phyloP scores from a whole-genome alignment of 2,888 invertebrate genomes.

The Ommatoiulus sabulosus region DNA sequence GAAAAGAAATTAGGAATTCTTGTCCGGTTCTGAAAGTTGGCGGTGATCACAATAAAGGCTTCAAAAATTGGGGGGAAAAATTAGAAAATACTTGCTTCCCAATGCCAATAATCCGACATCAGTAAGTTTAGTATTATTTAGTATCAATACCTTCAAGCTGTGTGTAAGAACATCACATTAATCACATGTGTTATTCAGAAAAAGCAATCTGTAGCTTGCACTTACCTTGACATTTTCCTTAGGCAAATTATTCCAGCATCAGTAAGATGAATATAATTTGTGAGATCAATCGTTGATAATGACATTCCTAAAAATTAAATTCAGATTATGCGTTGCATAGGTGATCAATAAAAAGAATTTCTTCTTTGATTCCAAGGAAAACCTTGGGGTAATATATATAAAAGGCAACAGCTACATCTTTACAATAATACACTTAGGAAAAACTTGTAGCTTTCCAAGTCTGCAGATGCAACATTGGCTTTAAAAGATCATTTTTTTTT shows the following conservation, averaged over 20 bases:
- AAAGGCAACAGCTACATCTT: neutral
- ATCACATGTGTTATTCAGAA: neutral
- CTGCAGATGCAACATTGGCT: too few species aligned
- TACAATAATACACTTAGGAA: neutral
- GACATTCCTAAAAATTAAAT: too few species aligned
- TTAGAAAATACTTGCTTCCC: neutral
- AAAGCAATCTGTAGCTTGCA: neutral
- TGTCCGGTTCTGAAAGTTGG: neutral
- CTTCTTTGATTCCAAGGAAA: too few species aligned
- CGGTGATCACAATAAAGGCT: neutral
- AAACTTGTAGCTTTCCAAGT: neutral
- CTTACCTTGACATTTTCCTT: constrained; percentile 10
- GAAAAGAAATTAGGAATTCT: neutral
- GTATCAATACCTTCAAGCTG: constrained; percentile 23
- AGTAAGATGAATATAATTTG: constrained; percentile 49
- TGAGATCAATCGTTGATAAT: neutral
- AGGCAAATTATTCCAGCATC: constrained; percentile 16
- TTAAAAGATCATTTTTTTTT: too few species aligned
- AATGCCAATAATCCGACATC: constrained; percentile 49
- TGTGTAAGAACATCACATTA: neutral
- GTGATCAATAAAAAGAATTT: too few species aligned
- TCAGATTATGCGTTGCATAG: too few species aligned
- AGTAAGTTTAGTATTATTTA: constrained; percentile 37
- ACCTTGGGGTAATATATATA: too few species aligned
- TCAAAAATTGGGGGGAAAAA: neutral